Conservation (phyloP, 2,113 vertebrate genomes). For the Pseudolaguvia tuberculata region DNA sequence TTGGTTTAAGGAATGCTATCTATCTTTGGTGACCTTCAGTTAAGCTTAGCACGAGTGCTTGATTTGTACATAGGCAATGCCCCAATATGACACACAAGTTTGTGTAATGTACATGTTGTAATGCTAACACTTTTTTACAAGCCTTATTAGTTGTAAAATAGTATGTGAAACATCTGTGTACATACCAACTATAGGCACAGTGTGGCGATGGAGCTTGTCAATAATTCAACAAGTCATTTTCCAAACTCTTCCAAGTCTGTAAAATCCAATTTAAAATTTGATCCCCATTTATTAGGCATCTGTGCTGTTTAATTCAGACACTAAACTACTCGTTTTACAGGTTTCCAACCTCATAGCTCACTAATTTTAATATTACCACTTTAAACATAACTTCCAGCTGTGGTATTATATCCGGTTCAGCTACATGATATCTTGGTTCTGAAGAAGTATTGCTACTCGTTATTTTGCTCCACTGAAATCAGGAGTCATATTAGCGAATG, state of each 20-base stretch:
- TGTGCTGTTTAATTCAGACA: neutral
- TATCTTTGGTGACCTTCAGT: conserved; percentile 50
- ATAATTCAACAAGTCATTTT: conserved; percentile 42
- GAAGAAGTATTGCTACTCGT: neutral
- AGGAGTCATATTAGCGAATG: conserved; percentile 11
- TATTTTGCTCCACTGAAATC: neutral
- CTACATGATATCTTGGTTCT: neutral
- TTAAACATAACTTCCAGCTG: conserved; percentile 1
- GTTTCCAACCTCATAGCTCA: neutral
- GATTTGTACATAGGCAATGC: conserved; percentile 66
- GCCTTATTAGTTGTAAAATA: conserved; percentile 70
- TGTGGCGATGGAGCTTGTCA: conserved; percentile 62
- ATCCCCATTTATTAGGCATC: neutral
- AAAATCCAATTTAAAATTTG: conserved; percentile 11
- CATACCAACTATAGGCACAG: conserved; percentile 66
- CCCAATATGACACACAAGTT: conserved; percentile 55
- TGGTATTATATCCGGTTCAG: neutral
- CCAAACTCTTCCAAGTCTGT: neutral
- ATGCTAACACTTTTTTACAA: conserved; percentile 74
- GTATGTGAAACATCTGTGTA: conserved; percentile 65
- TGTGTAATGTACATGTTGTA: conserved; percentile 68
- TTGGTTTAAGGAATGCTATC: conserved; percentile 59
- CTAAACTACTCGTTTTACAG: neutral
- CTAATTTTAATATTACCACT: neutral
- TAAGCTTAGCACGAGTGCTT: conserved; percentile 60